Conservation (phyloP, 2,888 invertebrate genomes). For the Byasa hedistus region DNA sequence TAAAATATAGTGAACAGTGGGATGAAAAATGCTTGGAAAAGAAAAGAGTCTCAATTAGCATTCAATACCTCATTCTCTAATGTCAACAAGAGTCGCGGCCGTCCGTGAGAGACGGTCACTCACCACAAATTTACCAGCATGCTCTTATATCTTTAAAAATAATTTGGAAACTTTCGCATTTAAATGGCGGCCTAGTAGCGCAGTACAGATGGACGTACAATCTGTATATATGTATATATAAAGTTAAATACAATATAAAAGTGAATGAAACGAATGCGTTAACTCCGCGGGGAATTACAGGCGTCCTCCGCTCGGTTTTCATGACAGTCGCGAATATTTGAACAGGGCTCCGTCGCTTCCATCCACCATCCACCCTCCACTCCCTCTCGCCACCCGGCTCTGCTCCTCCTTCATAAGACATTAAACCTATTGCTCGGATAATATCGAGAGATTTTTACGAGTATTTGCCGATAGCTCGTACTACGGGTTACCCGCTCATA, state of each 20-base stretch:
- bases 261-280: slow-evolving; percentile 37
- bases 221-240: no score
- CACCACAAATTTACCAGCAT: no score
- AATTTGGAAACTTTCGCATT: no score
- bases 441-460: slow-evolving; percentile 60
- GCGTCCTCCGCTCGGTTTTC: slow-evolving; percentile 44
- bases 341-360: slow-evolving; percentile 30
- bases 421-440: slow-evolving; percentile 66
- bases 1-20: no score
- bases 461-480: slow-evolving; percentile 49
- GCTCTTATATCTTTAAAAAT: no score
- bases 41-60: no score
- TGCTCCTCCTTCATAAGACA: slow-evolving; percentile 52
- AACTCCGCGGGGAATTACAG: slow-evolving; percentile 36
- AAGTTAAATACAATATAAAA: slow-evolving; percentile 39
- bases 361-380: background rate
- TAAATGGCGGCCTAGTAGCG: no score
- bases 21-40: no score
- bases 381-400: slow-evolving; percentile 34
- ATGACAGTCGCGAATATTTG: slow-evolving; percentile 53
- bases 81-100: no score
- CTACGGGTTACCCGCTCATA: slow-evolving; percentile 32
- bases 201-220: no score
- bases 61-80: no score
- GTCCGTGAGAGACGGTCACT: no score